Conservation (phyloP, 1,140 invertebrate genomes). For the Arctopsyche grandis region DNA sequence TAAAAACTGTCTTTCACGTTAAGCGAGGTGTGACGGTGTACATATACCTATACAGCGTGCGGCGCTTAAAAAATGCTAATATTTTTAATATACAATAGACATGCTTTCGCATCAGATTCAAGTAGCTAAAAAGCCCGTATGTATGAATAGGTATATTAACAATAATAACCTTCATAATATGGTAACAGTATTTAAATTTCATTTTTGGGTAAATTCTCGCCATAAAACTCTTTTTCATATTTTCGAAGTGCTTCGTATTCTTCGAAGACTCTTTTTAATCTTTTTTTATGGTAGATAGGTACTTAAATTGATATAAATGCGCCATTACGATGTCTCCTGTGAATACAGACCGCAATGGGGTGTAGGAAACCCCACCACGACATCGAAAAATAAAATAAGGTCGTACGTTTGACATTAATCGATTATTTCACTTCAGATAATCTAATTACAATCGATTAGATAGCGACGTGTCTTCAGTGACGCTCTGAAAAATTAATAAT, state of each 20-base stretch:
- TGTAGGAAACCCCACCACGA: not conserved
- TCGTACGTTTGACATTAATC: not conserved
- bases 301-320: conserved; percentile 13
- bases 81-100: not conserved
- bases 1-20: not conserved
- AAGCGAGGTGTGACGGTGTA: conserved; percentile 20
- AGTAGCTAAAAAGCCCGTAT: too few species aligned
- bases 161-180: too few species aligned
- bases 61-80: not conserved
- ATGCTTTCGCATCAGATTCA: not conserved
- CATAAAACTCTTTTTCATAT: not conserved
- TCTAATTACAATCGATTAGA: conserved; percentile 29
- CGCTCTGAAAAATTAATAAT: not conserved
- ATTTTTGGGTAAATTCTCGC: too few species aligned
- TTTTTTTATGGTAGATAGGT: not conserved
- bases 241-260: not conserved
- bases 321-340: not conserved
- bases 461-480: not conserved
- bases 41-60: not conserved
- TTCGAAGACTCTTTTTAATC: not conserved
- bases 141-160: too few species aligned
- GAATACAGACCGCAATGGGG: not conserved
- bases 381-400: too few species aligned
- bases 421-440: conserved; percentile 18
- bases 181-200: too few species aligned